A percentile compares a stretch with the other conserved stretches of the same genome.
These are phyloP conservation scores for Ditula angustiorana DNA, from an alignment of 2,888 invertebrate species.

Conservation along the genomic window DNA sequence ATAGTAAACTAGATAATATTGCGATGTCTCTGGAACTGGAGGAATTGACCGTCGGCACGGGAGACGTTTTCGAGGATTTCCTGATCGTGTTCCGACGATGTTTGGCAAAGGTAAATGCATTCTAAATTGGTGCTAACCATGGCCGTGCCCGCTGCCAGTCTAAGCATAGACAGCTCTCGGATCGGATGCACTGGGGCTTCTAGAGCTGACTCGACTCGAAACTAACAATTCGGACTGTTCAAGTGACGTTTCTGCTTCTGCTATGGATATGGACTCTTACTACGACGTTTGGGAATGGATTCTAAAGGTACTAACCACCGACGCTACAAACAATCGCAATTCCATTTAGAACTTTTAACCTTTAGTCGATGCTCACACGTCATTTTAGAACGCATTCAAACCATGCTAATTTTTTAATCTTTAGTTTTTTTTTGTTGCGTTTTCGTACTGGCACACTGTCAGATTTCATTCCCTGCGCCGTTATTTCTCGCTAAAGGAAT, in stretches of 20 bases:
- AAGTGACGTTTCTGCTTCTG: conserved; percentile 30
- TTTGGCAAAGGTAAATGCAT: conserved; percentile 88
- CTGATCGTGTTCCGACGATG: conserved; percentile 88
- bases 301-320: conserved; percentile 59
- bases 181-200: conserved; percentile 45
- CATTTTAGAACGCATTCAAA: conserved; percentile 28
- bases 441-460: conserved; percentile 20
- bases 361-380: conserved; percentile 13
- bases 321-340: conserved; percentile 18
- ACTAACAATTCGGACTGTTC: conserved; percentile 33
- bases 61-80: conserved; percentile 91
- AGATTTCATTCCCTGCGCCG: not conserved
- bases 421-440: not conserved
- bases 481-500: conserved; percentile 6
- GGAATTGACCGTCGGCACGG: conserved; percentile 86
- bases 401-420: not conserved
- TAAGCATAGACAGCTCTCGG: conserved; percentile 49
- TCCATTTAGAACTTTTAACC: conserved; percentile 26
- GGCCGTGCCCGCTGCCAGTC: conserved; percentile 55
- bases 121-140: conserved; percentile 71
- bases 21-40: conserved; percentile 89
- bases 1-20: conserved; percentile 53
- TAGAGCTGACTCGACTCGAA: conserved; percentile 12
- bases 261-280: conserved; percentile 66
- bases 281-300: conserved; percentile 67